Percentiles rank a stretch among this genome's conserved stretches.
phyloP scores from a whole-genome alignment of 2,888 invertebrate species.

The Drosophila monieri region DNA sequence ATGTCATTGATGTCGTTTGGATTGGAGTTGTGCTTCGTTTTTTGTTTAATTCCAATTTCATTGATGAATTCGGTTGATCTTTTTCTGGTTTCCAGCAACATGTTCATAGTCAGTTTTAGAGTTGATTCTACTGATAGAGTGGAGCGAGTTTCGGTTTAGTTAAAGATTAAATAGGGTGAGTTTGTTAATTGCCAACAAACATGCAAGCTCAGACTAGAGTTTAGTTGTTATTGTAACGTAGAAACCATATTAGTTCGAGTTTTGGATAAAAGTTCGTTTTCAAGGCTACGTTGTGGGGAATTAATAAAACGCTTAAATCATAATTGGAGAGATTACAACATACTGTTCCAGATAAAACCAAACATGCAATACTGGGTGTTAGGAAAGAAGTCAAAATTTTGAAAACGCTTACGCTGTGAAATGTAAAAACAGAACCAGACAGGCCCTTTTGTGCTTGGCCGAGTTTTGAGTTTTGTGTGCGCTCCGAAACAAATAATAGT shows the following conservation, averaged over 20 bases:
- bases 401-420: constrained; percentile 80
- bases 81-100: constrained; percentile 70
- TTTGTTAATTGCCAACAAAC: constrained; percentile 18
- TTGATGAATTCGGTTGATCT: constrained; percentile 55
- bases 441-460: constrained; percentile 51
- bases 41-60: constrained; percentile 64
- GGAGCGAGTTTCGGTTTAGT: constrained; percentile 42
- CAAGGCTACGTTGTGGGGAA: neutral
- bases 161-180: constrained; percentile 6
- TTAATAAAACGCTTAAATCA: neutral
- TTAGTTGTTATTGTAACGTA: constrained; percentile 5
- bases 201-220: constrained; percentile 13
- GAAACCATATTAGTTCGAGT: neutral
- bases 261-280: neutral
- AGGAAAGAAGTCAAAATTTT: constrained; percentile 57
- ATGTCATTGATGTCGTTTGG: constrained; percentile 57
- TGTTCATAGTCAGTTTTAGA: constrained; percentile 81
- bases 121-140: constrained; percentile 53
- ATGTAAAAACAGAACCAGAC: constrained; percentile 81
- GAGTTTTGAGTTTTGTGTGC: constrained; percentile 39
- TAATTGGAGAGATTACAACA: neutral
- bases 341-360: constrained; percentile 5
- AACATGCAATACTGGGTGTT: constrained; percentile 34
- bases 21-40: constrained; percentile 47
- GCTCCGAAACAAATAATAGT: constrained; percentile 46